Percentiles rank a stretch among this genome's conserved stretches.
Evolutionary conservation across 1,140 invertebrate species (phyloP).

Genomic region (Mizuhopecten yessoensis): DNA sequence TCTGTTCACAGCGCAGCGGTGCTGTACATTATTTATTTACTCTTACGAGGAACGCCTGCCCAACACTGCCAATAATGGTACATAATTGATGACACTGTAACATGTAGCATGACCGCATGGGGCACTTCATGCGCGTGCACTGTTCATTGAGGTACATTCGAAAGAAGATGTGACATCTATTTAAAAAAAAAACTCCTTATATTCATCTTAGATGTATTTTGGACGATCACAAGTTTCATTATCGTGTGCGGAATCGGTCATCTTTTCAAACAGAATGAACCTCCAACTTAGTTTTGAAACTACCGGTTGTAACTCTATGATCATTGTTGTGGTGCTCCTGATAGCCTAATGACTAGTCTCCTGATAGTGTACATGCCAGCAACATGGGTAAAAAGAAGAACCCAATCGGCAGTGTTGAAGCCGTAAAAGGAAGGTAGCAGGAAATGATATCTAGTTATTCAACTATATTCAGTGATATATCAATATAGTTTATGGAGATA

Average conservation of each 20-base stretch:
- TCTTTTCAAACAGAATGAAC: neutral
- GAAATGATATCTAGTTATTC: neutral
- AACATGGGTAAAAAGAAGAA: neutral
- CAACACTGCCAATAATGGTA: neutral
- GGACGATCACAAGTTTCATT: too few relatives aligned
- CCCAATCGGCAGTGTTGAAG: neutral
- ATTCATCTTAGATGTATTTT: too few relatives aligned
- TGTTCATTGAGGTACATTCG: neutral
- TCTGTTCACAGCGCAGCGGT: neutral
- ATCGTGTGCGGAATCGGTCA: neutral
- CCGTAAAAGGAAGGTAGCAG: neutral
- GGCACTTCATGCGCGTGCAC: neutral
- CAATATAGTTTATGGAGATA: neutral
- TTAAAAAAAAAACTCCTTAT: too few relatives aligned
- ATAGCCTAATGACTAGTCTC: too few relatives aligned
- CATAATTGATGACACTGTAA: neutral
- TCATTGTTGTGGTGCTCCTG: too few relatives aligned
- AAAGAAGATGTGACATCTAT: neutral
- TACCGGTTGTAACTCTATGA: too few relatives aligned
- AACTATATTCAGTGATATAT: neutral
- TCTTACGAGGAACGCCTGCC: neutral
- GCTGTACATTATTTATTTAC: neutral
- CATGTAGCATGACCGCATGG: neutral
- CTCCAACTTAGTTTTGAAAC: too few relatives aligned
- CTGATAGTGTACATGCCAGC: neutral